These are phyloP conservation scores for Falco naumanni DNA, from an alignment of 2,797 vertebrate species.

Conservation along the genomic window DNA sequence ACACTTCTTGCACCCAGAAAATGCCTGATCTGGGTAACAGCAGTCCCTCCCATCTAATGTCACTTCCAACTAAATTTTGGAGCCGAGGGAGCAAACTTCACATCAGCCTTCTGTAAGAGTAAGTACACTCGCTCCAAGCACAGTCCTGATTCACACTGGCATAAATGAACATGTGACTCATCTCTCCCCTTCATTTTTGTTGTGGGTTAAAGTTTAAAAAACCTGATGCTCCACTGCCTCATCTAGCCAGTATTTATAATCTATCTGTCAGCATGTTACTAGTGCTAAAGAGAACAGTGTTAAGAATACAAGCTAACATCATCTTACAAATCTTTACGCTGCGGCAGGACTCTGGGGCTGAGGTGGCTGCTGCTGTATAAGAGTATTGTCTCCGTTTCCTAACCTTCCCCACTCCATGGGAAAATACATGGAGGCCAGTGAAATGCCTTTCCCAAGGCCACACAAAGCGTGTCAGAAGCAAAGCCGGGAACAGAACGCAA, in stretches of 20 bases:
- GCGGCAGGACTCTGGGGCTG: not conserved
- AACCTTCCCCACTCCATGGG: not conserved
- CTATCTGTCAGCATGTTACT: not conserved
- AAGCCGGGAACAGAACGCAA: accelerated
- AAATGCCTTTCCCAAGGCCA: not conserved
- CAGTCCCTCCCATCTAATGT: not conserved
- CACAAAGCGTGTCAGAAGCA: accelerated
- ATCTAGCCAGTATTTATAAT: not conserved
- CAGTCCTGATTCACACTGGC: not conserved
- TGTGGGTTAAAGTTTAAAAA: not conserved
- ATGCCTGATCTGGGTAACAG: accelerated
- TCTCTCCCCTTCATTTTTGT: not conserved
- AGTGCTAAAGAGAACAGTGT: not conserved
- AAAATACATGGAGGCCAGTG: accelerated
- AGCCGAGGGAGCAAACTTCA: not conserved
- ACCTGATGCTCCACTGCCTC: not conserved
- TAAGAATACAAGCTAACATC: not conserved
- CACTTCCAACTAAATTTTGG: not conserved
- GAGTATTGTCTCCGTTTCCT: accelerated
- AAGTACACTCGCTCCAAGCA: not conserved
- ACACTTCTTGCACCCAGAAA: not conserved
- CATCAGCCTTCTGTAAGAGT: not conserved
- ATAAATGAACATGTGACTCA: accelerated
- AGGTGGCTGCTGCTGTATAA: not conserved
- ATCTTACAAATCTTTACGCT: not conserved